Conservation (phyloP, 2,888 invertebrate species). For the Patella depressa region DNA sequence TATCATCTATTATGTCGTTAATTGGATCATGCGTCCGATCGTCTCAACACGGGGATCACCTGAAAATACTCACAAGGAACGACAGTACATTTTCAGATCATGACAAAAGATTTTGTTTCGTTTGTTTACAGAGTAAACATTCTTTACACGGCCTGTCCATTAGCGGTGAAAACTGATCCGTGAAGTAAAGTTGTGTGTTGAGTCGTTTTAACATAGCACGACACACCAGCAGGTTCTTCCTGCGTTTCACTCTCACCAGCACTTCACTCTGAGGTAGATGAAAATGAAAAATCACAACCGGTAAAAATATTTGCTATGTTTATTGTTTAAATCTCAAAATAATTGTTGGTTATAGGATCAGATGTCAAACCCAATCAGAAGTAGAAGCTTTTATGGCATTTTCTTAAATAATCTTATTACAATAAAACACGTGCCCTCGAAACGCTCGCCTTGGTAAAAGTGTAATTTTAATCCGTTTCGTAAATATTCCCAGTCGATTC, state of each 20-base stretch:
- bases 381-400: neutral
- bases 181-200: neutral
- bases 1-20: constrained; percentile 1
- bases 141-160: neutral
- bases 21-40: constrained; percentile 4
- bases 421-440: neutral
- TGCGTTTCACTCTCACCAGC: too few relatives aligned
- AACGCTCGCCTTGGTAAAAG: neutral
- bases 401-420: constrained; percentile 6
- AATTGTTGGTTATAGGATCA: too few relatives aligned
- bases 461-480: constrained; percentile 1
- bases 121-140: constrained; percentile 6
- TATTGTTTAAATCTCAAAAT: too few relatives aligned
- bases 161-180: neutral
- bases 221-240: too few relatives aligned
- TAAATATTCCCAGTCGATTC: neutral
- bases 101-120: constrained; percentile 6
- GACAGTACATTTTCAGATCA: neutral
- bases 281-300: too few relatives aligned
- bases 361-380: neutral
- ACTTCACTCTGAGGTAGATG: too few relatives aligned
- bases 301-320: too few relatives aligned
- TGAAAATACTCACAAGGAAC: neutral
- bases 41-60: neutral
- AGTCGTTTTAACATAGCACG: too few relatives aligned